Evolutionary conservation across 2,888 invertebrate species (phyloP).

Genomic region (Lasiommata megera): DNA sequence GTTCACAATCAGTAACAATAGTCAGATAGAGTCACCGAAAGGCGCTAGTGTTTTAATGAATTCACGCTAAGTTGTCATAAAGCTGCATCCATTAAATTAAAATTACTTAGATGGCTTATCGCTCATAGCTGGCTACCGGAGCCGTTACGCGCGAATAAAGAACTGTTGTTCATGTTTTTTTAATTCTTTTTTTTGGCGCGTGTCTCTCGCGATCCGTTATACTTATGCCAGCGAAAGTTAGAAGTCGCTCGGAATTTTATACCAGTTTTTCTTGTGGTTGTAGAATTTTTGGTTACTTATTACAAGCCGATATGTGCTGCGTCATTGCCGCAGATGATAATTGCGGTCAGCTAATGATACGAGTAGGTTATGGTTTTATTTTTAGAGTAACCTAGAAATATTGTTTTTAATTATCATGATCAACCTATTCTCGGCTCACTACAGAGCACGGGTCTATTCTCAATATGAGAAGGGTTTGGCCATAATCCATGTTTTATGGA

Average conservation of each 20-base stretch:
- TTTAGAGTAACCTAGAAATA: background rate
- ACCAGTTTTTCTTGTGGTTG: slow-evolving; percentile 55
- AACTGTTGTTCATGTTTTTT: slow-evolving; percentile 58
- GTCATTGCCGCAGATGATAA: slow-evolving; percentile 21
- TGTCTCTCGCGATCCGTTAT: slow-evolving; percentile 72
- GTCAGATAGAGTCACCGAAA: background rate
- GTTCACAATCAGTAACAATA: background rate
- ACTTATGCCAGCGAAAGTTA: slow-evolving; percentile 73
- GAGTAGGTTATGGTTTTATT: slow-evolving; percentile 4
- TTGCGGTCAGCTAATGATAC: slow-evolving; percentile 10
- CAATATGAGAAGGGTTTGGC: too few relatives aligned
- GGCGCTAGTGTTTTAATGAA: slow-evolving; percentile 19
- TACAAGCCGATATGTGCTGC: slow-evolving; percentile 26
- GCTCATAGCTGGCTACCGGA: slow-evolving; percentile 61
- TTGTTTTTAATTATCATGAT: too few relatives aligned
- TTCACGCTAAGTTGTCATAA: slow-evolving; percentile 49
- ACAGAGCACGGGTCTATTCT: too few relatives aligned
- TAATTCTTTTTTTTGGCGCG: slow-evolving; percentile 68
- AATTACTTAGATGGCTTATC: slow-evolving; percentile 61
- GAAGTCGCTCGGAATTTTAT: slow-evolving; percentile 53
- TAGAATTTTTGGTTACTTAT: slow-evolving; percentile 39
- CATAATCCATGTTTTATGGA: too few relatives aligned
- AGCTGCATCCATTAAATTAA: slow-evolving; percentile 58
- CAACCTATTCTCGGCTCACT: too few relatives aligned
- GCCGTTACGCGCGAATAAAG: slow-evolving; percentile 77